A percentile compares a stretch with the other conserved stretches of the same genome.
Evolutionary conservation across 1,140 invertebrate genomes (phyloP).

Genomic region (Polypedilum vanderplanki): DNA sequence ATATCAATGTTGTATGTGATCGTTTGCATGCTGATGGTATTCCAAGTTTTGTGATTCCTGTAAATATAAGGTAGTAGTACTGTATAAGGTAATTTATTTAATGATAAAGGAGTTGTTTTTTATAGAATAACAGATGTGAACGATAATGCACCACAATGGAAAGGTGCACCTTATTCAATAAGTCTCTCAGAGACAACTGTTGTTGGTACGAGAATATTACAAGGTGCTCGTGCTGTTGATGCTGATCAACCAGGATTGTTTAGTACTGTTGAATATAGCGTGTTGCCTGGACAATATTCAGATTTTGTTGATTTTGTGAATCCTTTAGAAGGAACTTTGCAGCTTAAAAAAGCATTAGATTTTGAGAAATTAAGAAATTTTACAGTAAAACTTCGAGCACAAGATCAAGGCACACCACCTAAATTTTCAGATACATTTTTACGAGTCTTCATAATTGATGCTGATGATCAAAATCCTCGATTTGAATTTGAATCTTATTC

Average conservation of each 20-base stretch:
- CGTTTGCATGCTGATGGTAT: constrained; percentile 60
- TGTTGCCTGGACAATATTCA: constrained; percentile 68
- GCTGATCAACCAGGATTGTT: constrained; percentile 82
- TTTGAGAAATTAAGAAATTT: constrained; percentile 77
- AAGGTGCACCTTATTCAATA: constrained; percentile 71
- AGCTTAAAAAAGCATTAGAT: constrained; percentile 72
- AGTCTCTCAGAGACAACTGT: constrained; percentile 83
- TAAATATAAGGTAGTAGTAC: too few species aligned
- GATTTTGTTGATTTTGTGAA: constrained; percentile 77
- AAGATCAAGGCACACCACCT: constrained; percentile 78
- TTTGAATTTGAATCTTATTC: constrained; percentile 73
- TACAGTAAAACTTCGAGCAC: constrained; percentile 69
- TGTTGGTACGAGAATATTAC: constrained; percentile 65
- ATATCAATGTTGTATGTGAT: constrained; percentile 78
- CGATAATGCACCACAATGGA: constrained; percentile 80
- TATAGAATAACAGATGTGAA: constrained; percentile 86
- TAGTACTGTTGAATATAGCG: constrained; percentile 79
- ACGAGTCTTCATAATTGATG: constrained; percentile 74
- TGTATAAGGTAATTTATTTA: too few species aligned
- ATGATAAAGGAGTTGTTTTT: too few species aligned
- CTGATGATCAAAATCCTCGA: constrained; percentile 85
- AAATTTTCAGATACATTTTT: constrained; percentile 65
- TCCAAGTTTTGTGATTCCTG: constrained; percentile 78
- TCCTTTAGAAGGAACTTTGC: constrained; percentile 76
- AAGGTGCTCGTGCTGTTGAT: constrained; percentile 70